A percentile compares a stretch with the other conserved stretches of the same genome.
These are phyloP conservation scores for Deroplatys truncata DNA, from an alignment of 2,888 invertebrate genomes.

Conservation along the genomic window DNA sequence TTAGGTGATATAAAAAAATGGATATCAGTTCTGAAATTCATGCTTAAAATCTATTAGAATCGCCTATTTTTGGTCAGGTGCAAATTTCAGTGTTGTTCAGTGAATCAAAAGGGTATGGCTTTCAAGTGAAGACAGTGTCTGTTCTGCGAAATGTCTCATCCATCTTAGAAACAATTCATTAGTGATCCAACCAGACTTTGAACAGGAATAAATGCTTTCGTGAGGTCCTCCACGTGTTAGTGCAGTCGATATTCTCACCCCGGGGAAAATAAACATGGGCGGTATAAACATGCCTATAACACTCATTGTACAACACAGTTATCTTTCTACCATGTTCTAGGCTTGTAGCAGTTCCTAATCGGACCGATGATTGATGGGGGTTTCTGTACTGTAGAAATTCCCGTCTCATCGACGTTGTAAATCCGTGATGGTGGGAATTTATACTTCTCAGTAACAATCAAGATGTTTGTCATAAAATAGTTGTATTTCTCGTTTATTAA, in stretches of 20 bases:
- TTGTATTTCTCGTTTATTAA: conserved; percentile 31
- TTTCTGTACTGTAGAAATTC: conserved; percentile 42
- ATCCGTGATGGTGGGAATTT: conserved; percentile 34
- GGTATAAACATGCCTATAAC: conserved; percentile 42
- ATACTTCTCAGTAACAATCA: conserved; percentile 33
- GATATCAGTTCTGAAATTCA: no score
- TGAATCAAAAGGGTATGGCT: no score
- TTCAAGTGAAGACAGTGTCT: no score
- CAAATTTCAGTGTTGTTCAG: no score
- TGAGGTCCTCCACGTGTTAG: conserved; percentile 43
- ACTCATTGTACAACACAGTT: conserved; percentile 41
- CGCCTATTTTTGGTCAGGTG: no score
- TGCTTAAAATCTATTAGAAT: no score
- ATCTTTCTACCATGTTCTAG: conserved; percentile 42
- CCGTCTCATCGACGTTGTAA: conserved; percentile 45
- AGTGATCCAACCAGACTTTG: no score
- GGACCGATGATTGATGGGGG: conserved; percentile 42
- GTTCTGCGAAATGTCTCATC: no score
- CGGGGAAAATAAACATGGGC: conserved; percentile 47
- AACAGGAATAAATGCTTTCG: conserved; percentile 40
- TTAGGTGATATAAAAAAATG: no score
- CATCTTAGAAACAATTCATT: no score
- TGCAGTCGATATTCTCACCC: conserved; percentile 36
- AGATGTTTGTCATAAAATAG: conserved; percentile 35
- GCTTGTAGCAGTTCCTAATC: conserved; percentile 43